Base-by-base conservation (phyloP, 2,113 vertebrate species). In the Clarias magur region DNA sequence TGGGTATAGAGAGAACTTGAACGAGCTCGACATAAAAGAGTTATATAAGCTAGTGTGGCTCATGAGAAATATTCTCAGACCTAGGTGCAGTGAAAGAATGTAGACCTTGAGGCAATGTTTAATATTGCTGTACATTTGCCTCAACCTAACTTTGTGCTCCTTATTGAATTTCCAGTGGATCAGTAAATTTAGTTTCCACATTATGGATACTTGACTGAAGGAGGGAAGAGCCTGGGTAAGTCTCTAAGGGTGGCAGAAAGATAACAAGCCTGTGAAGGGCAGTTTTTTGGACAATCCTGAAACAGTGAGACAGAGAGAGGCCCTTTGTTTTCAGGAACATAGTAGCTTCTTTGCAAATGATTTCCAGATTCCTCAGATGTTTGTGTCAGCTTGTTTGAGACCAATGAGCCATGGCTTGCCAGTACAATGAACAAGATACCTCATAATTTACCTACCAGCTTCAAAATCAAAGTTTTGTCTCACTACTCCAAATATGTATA, bases 221-320 rank as follows among this genome's bases (percentile, higher is more conserved):
- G 34, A 83, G 57, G 83, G 82, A 85, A 42, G 73, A 53, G 80
- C 72, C 83, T 80, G 70, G 67, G 57, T 25, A n/a, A 42, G 84
- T 90, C 89, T 65, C 65, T 30, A 88, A 86, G n/a, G 79, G 87
- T 86, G 84, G 91, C 89, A 91, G 86, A 88, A 91, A 68, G 68
- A 90, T 89, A 88, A 91, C 91, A 93, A 92, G 56, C 93, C 91
- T 89, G 88, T 93, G 94, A 94, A 95, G 94, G 94, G 93, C 94
- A 94, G 92, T 93, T 88, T 48, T 85, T 92, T 95, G 91, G 90
- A 92, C 88, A 90, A 92, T 91, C 92, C 90, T 93, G 93, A 92
- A 91, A 94, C 53, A 38, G 79, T n/a, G 54, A 53, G 48, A 48
- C 27, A 85, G 57, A 72, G 67, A 54, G n/a, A 34, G 25, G 59